Conservation (phyloP, 1,140 invertebrate genomes). For the Antheraea pernyi region DNA sequence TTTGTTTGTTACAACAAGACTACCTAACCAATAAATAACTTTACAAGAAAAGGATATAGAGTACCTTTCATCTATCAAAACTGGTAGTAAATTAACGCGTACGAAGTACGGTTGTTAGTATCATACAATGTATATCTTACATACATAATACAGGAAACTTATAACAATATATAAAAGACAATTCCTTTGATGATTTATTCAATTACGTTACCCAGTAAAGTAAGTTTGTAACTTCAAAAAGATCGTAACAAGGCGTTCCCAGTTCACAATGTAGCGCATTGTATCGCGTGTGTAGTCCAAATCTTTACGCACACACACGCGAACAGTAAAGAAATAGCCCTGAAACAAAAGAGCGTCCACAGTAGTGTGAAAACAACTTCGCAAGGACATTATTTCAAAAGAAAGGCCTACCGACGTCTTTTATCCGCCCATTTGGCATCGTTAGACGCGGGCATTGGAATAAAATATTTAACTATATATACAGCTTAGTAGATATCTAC, state of each 20-base stretch:
- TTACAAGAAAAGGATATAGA: too few relatives aligned
- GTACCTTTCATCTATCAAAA: too few relatives aligned
- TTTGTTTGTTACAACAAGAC: too few relatives aligned
- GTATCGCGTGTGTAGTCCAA: not conserved
- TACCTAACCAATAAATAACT: too few relatives aligned
- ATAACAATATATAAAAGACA: too few relatives aligned
- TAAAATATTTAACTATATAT: not conserved
- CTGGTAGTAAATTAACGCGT: too few relatives aligned
- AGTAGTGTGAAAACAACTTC: not conserved
- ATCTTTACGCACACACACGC: not conserved
- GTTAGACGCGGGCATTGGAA: not conserved
- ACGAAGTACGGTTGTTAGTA: too few relatives aligned
- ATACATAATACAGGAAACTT: too few relatives aligned
- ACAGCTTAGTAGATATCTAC: not conserved
- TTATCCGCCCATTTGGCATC: conserved; percentile 8
- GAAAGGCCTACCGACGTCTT: not conserved
- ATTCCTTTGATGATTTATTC: not conserved
- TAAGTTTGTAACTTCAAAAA: not conserved
- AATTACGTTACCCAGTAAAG: not conserved
- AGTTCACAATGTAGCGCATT: not conserved
- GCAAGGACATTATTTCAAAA: conserved; percentile 2
- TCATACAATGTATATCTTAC: too few relatives aligned
- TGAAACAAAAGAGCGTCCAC: not conserved
- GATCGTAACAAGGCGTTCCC: not conserved
- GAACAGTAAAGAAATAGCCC: not conserved